These are phyloP conservation scores for Pinna nobilis DNA, from an alignment of 1,140 invertebrate species.

Conservation along the genomic window DNA sequence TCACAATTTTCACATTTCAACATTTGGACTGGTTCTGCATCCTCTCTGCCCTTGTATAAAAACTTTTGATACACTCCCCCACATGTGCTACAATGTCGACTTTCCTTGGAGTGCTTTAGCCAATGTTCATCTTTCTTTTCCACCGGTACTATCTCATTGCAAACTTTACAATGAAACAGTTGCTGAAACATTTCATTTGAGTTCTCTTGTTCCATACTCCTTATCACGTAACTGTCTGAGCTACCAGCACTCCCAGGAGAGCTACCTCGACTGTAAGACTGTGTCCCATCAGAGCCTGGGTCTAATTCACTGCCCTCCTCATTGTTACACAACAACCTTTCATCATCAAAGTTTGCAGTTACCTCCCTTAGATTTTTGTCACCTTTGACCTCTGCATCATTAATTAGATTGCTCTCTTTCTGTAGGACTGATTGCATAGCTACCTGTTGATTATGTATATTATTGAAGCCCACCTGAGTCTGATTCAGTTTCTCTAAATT, in stretches of 20 bases:
- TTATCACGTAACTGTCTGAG: not conserved
- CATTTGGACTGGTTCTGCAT: constrained; percentile 9
- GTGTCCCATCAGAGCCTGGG: not conserved
- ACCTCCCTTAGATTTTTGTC: constrained; percentile 20
- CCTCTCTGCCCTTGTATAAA: constrained; percentile 13
- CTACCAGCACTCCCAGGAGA: not conserved
- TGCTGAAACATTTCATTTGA: constrained; percentile 55
- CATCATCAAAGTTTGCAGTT: constrained; percentile 19
- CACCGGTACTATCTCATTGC: constrained; percentile 59
- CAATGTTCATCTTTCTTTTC: constrained; percentile 54
- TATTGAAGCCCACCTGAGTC: not conserved
- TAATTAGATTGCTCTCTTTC: not conserved
- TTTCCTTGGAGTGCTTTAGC: constrained; percentile 46
- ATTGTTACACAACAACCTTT: constrained; percentile 5
- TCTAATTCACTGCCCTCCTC: not conserved
- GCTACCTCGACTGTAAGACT: constrained; percentile 1
- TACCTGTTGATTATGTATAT: not conserved
- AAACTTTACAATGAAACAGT: constrained; percentile 61
- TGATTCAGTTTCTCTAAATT: constrained; percentile 4
- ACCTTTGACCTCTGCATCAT: not conserved
- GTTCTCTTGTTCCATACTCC: constrained; percentile 13
- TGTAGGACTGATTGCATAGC: not conserved
- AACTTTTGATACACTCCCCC: constrained; percentile 26
- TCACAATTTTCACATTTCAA: constrained; percentile 40
- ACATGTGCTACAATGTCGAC: constrained; percentile 44